Evolutionary conservation across 2,888 invertebrate genomes (phyloP).

Genomic region (Thecophora atra): DNA sequence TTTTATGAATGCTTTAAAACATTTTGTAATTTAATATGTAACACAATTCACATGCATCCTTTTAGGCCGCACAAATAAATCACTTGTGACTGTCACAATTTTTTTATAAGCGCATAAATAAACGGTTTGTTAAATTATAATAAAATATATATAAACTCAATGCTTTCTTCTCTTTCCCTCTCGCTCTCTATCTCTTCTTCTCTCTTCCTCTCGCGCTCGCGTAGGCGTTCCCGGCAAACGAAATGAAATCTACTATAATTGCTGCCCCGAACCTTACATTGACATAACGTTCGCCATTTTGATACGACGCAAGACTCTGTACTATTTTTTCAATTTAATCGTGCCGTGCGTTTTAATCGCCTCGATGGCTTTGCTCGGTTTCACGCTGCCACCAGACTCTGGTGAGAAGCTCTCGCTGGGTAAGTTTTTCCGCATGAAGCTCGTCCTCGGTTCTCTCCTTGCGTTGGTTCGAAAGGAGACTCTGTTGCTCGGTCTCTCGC

Average conservation of each 20-base stretch:
- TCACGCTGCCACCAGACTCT: conserved; percentile 98
- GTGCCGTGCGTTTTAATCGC: conserved; percentile 99
- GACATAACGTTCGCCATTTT: conserved; percentile 97
- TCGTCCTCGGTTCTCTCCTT: no score
- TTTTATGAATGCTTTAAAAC: no score
- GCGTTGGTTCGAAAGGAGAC: no score
- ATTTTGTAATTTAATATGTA: no score
- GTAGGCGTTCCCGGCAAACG: conserved; percentile 92
- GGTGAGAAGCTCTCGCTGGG: conserved; percentile 99
- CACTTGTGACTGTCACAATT: neutral
- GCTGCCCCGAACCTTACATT: conserved; percentile 97
- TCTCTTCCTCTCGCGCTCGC: conserved; percentile 35
- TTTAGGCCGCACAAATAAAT: neutral
- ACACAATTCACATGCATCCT: neutral
- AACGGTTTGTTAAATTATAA: neutral
- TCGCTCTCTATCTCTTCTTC: conserved; percentile 47
- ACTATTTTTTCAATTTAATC: conserved; percentile 99
- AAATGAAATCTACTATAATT: conserved; percentile 94
- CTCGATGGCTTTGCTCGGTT: conserved; percentile 97
- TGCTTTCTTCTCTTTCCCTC: conserved; percentile 15
- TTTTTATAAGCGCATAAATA: neutral
- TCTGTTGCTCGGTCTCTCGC: no score
- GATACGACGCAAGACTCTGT: conserved; percentile 95
- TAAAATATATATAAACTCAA: conserved; percentile 18
- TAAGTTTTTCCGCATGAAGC: conserved; percentile 63